Evolutionary conservation across 2,888 invertebrate genomes (phyloP).

Genomic region (Trichacis sp.): DNA sequence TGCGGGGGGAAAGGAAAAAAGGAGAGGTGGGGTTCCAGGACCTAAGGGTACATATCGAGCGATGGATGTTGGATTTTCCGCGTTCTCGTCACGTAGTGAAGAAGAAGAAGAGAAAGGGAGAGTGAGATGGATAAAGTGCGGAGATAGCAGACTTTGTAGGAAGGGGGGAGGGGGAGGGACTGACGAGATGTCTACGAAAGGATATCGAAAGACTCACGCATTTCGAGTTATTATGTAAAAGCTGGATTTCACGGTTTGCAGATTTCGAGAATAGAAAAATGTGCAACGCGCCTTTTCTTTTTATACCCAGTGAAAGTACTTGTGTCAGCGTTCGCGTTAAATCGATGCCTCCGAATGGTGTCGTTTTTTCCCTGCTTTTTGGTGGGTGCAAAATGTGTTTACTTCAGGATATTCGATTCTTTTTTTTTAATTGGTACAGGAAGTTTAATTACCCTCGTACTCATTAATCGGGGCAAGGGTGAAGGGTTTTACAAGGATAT

Average conservation of each 20-base stretch:
- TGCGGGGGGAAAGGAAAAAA: slow-evolving; percentile 32
- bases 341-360: not conserved
- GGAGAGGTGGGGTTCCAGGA: slow-evolving; percentile 33
- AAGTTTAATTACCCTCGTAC: not conserved
- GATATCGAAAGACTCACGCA: slow-evolving; percentile 41
- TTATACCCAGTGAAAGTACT: not conserved
- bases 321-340: not conserved
- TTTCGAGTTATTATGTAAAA: slow-evolving; percentile 47
- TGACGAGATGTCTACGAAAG: slow-evolving; percentile 30
- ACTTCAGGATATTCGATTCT: not conserved
- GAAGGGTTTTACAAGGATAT: not conserved
- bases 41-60: slow-evolving; percentile 64
- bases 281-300: not conserved
- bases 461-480: not conserved
- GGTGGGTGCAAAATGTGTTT: too few relatives aligned
- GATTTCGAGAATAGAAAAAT: slow-evolving; percentile 19
- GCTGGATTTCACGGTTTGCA: slow-evolving; percentile 36
- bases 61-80: slow-evolving; percentile 63
- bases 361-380: not conserved
- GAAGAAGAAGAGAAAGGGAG: slow-evolving; percentile 42
- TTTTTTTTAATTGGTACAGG: not conserved
- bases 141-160: slow-evolving; percentile 24
- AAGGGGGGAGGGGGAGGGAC: slow-evolving; percentile 16
- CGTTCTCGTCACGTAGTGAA: slow-evolving; percentile 65
- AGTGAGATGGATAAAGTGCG: slow-evolving; percentile 42